Percentiles rank a stretch among this genome's conserved stretches.
These are phyloP conservation scores for Motacilla alba DNA, from an alignment of 2,113 vertebrate species.

Conservation along the genomic window DNA sequence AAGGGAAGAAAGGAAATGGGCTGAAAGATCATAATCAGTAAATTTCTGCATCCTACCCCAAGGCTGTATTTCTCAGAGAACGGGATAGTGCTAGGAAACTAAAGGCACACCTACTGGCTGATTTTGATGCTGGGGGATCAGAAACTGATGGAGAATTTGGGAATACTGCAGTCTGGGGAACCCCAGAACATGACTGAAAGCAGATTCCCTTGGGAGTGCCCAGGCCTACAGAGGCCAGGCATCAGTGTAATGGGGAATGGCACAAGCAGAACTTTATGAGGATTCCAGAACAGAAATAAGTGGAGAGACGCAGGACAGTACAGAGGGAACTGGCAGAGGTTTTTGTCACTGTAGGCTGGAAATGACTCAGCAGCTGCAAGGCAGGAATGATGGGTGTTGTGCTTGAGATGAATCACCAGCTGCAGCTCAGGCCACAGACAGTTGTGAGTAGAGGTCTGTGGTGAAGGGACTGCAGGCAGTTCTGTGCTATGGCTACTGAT, in stretches of 20 bases:
- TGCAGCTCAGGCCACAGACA: background rate
- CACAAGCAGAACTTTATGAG: background rate
- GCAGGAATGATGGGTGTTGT: background rate
- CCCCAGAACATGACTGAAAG: background rate
- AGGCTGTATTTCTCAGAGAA: conserved; percentile 18
- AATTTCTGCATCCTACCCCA: conserved; percentile 56
- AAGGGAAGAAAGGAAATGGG: conserved; percentile 65
- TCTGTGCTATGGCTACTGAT: background rate
- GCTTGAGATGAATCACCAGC: background rate
- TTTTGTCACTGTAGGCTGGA: background rate
- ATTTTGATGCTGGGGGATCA: background rate
- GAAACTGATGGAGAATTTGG: background rate
- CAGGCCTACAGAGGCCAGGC: background rate
- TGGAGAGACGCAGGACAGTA: background rate
- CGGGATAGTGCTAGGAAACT: background rate
- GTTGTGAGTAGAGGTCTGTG: background rate
- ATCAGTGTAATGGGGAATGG: background rate
- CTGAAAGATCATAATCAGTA: conserved; percentile 49
- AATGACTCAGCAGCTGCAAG: background rate
- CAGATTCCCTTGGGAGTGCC: background rate
- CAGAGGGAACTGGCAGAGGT: background rate
- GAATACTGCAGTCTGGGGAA: background rate
- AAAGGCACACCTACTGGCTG: background rate
- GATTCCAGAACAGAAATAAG: background rate
- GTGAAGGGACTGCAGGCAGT: background rate